Evolutionary conservation across 2,113 vertebrate species (phyloP).

Genomic region (Theristicus caerulescens): DNA sequence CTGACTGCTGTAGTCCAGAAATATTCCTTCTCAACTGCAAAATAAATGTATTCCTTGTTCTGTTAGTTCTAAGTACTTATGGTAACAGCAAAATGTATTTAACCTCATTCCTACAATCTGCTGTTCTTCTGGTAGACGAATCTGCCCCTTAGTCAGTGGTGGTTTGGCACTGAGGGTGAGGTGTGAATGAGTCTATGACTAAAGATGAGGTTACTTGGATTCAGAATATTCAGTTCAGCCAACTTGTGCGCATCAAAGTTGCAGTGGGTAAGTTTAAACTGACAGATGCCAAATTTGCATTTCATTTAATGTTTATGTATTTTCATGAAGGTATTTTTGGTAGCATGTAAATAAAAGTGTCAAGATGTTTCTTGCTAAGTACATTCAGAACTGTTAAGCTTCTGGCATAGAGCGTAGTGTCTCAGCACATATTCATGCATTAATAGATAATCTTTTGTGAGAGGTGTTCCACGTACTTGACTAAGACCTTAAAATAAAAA

Average conservation of each 20-base stretch:
- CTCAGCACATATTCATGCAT: neutral
- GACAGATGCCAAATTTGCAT: constrained; percentile 56
- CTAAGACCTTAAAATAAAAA: constrained; percentile 3
- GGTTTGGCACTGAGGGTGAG: constrained; percentile 11
- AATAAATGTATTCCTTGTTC: neutral
- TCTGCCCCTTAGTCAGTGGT: constrained; percentile 1
- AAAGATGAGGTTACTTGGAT: neutral
- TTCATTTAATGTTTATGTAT: constrained; percentile 58
- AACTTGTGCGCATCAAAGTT: neutral
- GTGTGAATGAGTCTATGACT: constrained; percentile 26
- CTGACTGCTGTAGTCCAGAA: neutral
- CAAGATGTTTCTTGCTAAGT: constrained; percentile 18
- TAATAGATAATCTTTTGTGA: neutral
- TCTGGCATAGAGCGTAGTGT: neutral
- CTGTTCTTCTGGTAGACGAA: constrained; percentile 7
- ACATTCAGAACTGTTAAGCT: constrained; percentile 5
- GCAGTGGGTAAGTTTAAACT: constrained; percentile 11
- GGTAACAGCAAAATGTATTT: neutral
- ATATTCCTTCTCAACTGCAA: neutral
- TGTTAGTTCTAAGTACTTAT: neutral
- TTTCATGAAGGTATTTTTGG: constrained; percentile 56
- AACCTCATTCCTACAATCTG: neutral
- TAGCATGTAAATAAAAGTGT: constrained; percentile 53
- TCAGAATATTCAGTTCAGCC: constrained; percentile 4
- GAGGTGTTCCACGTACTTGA: neutral